phyloP scores from a whole-genome alignment of 2,797 vertebrate species.

The Chaetodon trifasciatus region DNA sequence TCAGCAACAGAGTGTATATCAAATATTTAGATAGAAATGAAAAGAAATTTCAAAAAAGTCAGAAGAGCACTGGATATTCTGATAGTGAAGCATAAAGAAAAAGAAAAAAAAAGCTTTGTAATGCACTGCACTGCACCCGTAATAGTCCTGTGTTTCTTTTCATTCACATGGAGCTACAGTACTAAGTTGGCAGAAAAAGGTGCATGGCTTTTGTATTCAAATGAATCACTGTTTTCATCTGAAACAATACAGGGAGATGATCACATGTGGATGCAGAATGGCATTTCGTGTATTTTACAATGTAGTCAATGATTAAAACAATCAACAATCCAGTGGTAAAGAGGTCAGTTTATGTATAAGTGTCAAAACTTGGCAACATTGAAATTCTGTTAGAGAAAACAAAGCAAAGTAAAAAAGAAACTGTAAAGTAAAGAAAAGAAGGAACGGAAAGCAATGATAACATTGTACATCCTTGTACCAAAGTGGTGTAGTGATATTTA shows the following conservation, averaged over 20 bases:
- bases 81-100: constrained; percentile 23
- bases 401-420: constrained; percentile 16
- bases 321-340: constrained; percentile 22
- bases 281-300: constrained; percentile 28
- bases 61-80: constrained; percentile 68
- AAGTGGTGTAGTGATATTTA: constrained; percentile 59
- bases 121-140: constrained; percentile 75
- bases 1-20: constrained; percentile 62
- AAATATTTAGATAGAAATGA: constrained; percentile 71
- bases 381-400: constrained; percentile 45
- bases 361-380: constrained; percentile 45
- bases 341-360: constrained; percentile 32
- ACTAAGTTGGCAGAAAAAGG: constrained; percentile 77
- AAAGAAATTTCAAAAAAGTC: constrained; percentile 64
- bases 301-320: constrained; percentile 32
- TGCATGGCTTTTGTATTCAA: constrained; percentile 82
- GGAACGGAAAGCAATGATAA: constrained; percentile 36
- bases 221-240: constrained; percentile 43
- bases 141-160: constrained; percentile 56
- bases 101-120: constrained; percentile 33
- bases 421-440: constrained; percentile 4
- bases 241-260: constrained; percentile 38
- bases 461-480: constrained; percentile 58
- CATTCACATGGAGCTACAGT: constrained; percentile 75
- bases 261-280: constrained; percentile 42